Evolutionary conservation across 1,140 invertebrate species (phyloP).

Genomic region (Papilio aristodemus): DNA sequence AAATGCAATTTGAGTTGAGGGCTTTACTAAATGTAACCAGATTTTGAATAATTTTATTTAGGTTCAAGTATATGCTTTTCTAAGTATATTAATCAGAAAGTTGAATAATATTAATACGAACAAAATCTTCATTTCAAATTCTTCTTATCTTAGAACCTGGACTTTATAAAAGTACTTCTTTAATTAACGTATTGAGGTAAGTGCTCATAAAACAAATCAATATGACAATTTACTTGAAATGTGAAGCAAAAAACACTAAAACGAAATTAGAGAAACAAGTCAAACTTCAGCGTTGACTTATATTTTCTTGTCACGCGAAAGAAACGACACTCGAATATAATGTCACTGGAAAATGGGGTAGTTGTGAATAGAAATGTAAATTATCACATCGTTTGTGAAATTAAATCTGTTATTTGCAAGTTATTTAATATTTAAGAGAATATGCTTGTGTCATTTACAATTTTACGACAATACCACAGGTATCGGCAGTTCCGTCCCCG

Average conservation of each 20-base stretch:
- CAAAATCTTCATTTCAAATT: too few species aligned
- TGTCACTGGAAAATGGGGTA: constrained; percentile 53
- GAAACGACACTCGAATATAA: constrained; percentile 56
- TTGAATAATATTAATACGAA: too few species aligned
- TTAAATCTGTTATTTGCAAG: constrained; percentile 28
- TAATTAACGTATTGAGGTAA: neutral
- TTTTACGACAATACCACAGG: too few species aligned
- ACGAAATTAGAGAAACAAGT: constrained; percentile 68
- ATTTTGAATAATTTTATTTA: too few species aligned
- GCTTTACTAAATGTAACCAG: too few species aligned
- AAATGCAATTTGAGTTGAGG: too few species aligned
- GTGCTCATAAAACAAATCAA: constrained; percentile 53
- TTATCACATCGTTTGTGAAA: constrained; percentile 34
- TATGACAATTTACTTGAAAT: constrained; percentile 58
- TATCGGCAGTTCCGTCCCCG: too few species aligned
- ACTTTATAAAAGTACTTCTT: neutral
- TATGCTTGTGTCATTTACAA: too few species aligned
- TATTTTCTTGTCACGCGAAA: constrained; percentile 62
- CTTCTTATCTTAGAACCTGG: too few species aligned
- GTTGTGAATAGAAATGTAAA: constrained; percentile 43
- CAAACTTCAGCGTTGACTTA: constrained; percentile 65
- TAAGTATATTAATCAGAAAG: too few species aligned
- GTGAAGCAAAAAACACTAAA: constrained; percentile 54
- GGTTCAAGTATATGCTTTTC: too few species aligned
- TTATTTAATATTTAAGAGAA: too few species aligned